Evolutionary conservation across 2,888 invertebrate species (phyloP).

Genomic region (Rhabditoides inermis): DNA sequence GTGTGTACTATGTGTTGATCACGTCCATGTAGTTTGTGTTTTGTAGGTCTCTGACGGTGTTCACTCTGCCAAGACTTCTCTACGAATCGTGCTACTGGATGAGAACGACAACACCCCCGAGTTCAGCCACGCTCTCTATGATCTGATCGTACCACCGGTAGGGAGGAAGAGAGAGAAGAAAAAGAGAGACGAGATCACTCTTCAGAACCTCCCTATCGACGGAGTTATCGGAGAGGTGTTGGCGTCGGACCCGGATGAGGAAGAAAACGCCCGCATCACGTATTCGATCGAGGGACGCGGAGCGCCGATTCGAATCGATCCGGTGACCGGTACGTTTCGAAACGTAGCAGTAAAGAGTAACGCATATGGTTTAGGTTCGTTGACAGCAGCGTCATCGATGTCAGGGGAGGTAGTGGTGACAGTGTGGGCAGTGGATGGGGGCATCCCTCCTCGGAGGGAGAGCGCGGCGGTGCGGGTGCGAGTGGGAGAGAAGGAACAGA

Average conservation of each 20-base stretch:
- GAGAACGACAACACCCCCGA: slow-evolving; percentile 43
- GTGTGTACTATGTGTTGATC: slow-evolving; percentile 10
- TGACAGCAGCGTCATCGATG: slow-evolving; percentile 2
- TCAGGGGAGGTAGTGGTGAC: slow-evolving; percentile 5
- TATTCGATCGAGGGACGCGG: slow-evolving; percentile 15
- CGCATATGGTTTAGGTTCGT: neutral
- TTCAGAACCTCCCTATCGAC: neutral
- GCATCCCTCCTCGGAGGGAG: no score
- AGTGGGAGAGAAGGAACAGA: no score
- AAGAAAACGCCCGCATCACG: slow-evolving; percentile 75
- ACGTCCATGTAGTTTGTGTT: neutral
- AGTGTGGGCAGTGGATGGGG: no score
- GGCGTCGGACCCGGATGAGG: slow-evolving; percentile 91
- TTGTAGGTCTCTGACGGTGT: slow-evolving; percentile 34
- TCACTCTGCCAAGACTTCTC: slow-evolving; percentile 14
- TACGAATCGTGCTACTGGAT: slow-evolving; percentile 33
- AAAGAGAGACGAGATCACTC: no score
- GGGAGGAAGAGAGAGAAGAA: no score
- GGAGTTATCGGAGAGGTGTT: slow-evolving; percentile 72
- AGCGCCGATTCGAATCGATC: slow-evolving; percentile 10
- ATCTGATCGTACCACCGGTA: slow-evolving; percentile 3
- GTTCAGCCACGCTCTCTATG: slow-evolving; percentile 26
- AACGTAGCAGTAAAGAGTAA: neutral
- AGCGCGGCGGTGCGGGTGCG: no score
- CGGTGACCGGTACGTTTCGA: neutral